phyloP scores from a whole-genome alignment of 2,888 invertebrate species.

The Platycheirus rosarum region DNA sequence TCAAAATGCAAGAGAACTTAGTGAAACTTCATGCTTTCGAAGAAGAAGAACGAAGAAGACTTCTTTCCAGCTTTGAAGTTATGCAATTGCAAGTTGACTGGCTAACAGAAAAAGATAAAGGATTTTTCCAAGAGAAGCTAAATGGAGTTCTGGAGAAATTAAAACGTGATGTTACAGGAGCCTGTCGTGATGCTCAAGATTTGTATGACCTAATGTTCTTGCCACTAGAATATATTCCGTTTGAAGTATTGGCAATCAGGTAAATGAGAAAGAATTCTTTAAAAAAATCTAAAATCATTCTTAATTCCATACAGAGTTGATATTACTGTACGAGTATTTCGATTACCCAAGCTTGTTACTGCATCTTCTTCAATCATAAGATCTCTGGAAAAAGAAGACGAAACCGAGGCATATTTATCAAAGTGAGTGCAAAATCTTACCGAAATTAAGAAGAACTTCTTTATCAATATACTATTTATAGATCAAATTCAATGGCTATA shows the following conservation, averaged over 20 bases:
- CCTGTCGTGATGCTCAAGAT: constrained; percentile 85
- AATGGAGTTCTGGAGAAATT: constrained; percentile 86
- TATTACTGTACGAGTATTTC: constrained; percentile 33
- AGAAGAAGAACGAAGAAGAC: constrained; percentile 76
- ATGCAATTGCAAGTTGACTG: constrained; percentile 85
- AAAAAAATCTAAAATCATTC: background rate
- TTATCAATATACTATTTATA: background rate
- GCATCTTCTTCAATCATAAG: constrained; percentile 5
- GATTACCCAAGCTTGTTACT: constrained; percentile 30
- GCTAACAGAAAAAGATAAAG: constrained; percentile 86
- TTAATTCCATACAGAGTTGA: constrained; percentile 18
- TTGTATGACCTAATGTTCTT: constrained; percentile 87
- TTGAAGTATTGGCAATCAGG: constrained; percentile 85
- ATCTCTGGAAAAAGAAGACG: constrained; percentile 27
- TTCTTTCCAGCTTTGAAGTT: constrained; percentile 57
- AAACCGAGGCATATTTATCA: background rate
- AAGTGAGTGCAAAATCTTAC: background rate
- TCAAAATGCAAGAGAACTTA: constrained; percentile 86
- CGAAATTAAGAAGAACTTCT: background rate
- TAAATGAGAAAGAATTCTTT: constrained; percentile 75
- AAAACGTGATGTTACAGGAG: constrained; percentile 88
- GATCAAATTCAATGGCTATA: background rate
- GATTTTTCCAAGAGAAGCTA: constrained; percentile 85
- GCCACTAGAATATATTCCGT: constrained; percentile 86
- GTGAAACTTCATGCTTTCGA: constrained; percentile 77